These are phyloP conservation scores for Spodoptera picta DNA, from an alignment of 2,888 invertebrate genomes.

Conservation along the genomic window DNA sequence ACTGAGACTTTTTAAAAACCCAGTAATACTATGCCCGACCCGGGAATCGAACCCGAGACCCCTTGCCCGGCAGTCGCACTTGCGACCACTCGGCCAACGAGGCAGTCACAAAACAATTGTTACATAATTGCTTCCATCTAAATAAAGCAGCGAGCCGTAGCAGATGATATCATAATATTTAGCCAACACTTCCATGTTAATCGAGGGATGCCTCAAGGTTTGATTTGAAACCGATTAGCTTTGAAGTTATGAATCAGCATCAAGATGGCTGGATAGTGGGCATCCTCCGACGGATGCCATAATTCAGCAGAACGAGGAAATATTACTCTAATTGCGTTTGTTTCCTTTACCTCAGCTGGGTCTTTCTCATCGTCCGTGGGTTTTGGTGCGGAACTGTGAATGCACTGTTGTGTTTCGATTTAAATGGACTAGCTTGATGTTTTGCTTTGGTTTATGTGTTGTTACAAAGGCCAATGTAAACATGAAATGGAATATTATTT, in stretches of 20 bases:
- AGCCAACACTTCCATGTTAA: conserved; percentile 25
- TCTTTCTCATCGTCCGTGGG: conserved; percentile 42
- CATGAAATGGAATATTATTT: not conserved
- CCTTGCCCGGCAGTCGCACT: too few species aligned
- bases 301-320: conserved; percentile 43
- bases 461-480: too few species aligned
- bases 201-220: conserved; percentile 32
- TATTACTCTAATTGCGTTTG: conserved; percentile 40
- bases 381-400: conserved; percentile 49
- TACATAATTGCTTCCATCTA: conserved; percentile 2
- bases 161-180: conserved; percentile 45
- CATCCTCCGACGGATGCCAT: conserved; percentile 44
- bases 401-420: conserved; percentile 22
- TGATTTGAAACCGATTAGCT: conserved; percentile 36
- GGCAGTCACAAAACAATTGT: not conserved
- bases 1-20: too few species aligned
- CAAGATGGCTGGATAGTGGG: conserved; percentile 33
- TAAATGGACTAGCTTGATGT: not conserved
- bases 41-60: too few species aligned
- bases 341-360: conserved; percentile 47
- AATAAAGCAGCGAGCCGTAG: conserved; percentile 28
- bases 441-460: not conserved
- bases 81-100: too few species aligned
- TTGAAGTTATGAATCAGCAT: conserved; percentile 23
- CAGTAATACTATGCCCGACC: too few species aligned